Conservation (phyloP, 2,797 vertebrate genomes). For the Periophthalmus magnuspinnatus region DNA sequence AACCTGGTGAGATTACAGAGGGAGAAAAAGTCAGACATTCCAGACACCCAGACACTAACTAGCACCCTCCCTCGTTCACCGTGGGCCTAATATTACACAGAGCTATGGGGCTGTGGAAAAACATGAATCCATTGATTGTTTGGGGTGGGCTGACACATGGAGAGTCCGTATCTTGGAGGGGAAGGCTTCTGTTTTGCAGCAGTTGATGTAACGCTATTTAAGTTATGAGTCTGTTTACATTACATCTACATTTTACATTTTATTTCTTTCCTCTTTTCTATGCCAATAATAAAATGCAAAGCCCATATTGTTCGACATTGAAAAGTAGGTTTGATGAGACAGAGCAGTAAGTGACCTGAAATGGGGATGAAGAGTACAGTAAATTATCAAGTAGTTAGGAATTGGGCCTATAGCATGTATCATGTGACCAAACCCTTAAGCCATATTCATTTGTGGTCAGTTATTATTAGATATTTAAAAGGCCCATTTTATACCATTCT, state of each 20-base stretch:
- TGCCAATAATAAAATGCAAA: neutral
- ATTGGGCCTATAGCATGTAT: too few species aligned
- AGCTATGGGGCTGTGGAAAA: slow-evolving; percentile 43
- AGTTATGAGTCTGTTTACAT: neutral
- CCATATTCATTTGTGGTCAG: too few species aligned
- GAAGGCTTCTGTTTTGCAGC: slow-evolving; percentile 36
- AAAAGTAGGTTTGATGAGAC: too few species aligned
- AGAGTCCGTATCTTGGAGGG: slow-evolving; percentile 23
- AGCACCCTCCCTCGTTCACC: slow-evolving; percentile 45
- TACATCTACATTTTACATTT: neutral
- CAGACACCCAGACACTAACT: slow-evolving; percentile 56
- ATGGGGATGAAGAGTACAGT: too few species aligned
- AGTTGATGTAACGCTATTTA: slow-evolving; percentile 3
- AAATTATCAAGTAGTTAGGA: too few species aligned
- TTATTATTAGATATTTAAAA: too few species aligned
- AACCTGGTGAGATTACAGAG: slow-evolving; percentile 48
- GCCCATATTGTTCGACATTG: too few species aligned
- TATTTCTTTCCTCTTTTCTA: neutral
- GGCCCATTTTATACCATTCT: too few species aligned
- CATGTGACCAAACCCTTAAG: too few species aligned
- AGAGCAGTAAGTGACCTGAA: too few species aligned
- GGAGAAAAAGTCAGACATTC: slow-evolving; percentile 62
- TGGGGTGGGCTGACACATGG: slow-evolving; percentile 41
- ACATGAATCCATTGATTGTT: slow-evolving; percentile 65
- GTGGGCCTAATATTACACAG: slow-evolving; percentile 54